Evolutionary conservation across 2,888 invertebrate genomes (phyloP).

Genomic region (Ochropleura plecta): DNA sequence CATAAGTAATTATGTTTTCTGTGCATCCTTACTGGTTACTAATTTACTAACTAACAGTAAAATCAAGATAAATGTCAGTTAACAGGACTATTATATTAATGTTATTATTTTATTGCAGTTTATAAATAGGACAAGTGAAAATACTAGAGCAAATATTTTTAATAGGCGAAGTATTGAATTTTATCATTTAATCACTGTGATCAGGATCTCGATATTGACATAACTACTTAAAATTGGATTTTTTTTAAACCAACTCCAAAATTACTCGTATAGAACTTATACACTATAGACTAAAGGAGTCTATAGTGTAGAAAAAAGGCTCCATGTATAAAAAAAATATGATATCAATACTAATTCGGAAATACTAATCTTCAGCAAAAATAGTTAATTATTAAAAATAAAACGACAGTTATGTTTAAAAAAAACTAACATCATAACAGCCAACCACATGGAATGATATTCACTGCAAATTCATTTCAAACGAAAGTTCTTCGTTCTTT

Average conservation of each 20-base stretch:
- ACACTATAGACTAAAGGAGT: no score
- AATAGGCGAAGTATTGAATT: background rate
- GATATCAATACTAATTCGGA: background rate
- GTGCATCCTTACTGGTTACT: background rate
- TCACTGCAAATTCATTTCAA: background rate
- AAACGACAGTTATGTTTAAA: no score
- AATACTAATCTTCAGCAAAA: no score
- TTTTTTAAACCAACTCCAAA: background rate
- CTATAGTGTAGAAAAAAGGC: background rate
- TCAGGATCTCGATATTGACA: background rate
- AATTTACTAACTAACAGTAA: background rate
- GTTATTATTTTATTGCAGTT: background rate
- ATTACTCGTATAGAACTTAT: background rate
- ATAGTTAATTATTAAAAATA: no score
- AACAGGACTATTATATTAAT: background rate
- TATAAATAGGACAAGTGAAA: background rate
- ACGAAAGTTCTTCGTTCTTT: slow-evolving; percentile 8
- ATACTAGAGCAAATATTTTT: background rate
- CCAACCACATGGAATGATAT: background rate
- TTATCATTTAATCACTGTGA: background rate
- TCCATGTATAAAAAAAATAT: no score
- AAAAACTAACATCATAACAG: background rate
- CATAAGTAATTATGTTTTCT: slow-evolving; percentile 24
- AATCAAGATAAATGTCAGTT: background rate
- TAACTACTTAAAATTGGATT: background rate